Evolutionary conservation across 2,797 vertebrate genomes (phyloP), one percentile per base, ranked within the genome.

Genomic region (Amblyraja radiata): DNA sequence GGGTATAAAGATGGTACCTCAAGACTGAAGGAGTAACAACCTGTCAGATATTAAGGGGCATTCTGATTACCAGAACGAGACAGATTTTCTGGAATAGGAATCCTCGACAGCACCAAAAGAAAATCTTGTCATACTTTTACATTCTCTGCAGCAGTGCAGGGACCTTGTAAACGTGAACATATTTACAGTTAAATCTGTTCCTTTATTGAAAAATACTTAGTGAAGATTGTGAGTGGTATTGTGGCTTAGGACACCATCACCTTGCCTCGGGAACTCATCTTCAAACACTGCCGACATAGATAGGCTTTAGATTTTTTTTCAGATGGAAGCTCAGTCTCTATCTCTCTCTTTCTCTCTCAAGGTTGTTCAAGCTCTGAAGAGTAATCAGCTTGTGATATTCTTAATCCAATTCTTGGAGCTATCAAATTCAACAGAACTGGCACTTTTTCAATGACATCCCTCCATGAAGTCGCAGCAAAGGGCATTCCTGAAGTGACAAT

Each of bases 241-340:
- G 21, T 28, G 71, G 71, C 46, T 74, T 92, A 92, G 71, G 71
- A 76, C 90, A 92, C 39, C 58, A 39, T 91, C 90, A 74, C 90
- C 65, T 91, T 91, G 65, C 65, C 71, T 76, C 71, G 0, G 39
- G 90, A 58, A 92, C 73, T 92, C 73, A 92, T 76, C 71, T 74
- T 92, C 23, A 92, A 74, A 76, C 58, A 23, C 65, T 74, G 23
- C 39, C 23, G 46, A 92, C 68, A 73, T 25, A 92, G 68, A 91
- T 91, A 16, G 39, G 90, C 73, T 92, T 92, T 92, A 92, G 90
- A 73, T 92, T 73, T 76, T 36, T 90, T 92, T 92, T 76, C 68
- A 92, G 71, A 92, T 92, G 73, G 68, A 76, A 76, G 36, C 71
- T 91, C 84, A 88, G 23, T 91, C 39, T 54, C 13, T 73, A 6